Conservation (phyloP, 2,888 invertebrate species). For the Rosalia funebris region DNA sequence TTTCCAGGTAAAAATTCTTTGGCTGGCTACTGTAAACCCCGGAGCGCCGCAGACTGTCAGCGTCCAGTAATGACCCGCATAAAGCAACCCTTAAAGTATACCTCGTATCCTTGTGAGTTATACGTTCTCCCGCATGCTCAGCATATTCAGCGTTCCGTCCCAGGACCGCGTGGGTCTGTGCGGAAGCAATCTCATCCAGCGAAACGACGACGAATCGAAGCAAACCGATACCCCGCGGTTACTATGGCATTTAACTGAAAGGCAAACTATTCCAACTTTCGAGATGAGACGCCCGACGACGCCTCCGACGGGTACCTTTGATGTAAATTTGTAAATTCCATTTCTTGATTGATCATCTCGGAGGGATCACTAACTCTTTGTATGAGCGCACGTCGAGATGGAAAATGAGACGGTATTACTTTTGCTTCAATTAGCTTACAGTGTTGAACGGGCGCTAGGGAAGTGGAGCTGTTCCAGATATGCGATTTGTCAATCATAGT, state of each 20-base stretch:
- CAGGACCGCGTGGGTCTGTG: background rate
- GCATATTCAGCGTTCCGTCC: conserved; percentile 16
- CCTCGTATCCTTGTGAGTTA: background rate
- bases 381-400: background rate
- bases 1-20: too few relatives aligned
- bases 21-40: too few relatives aligned
- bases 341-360: conserved; percentile 7
- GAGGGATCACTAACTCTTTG: conserved; percentile 15
- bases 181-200: conserved; percentile 17
- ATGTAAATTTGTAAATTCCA: conserved; percentile 21
- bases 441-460: too few relatives aligned
- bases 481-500: too few relatives aligned
- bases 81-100: too few relatives aligned
- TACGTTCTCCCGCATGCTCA: conserved; percentile 5
- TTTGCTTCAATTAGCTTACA: too few relatives aligned
- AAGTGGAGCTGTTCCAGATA: too few relatives aligned
- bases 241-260: conserved; percentile 26
- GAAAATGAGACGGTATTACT: too few relatives aligned
- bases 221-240: conserved; percentile 26
- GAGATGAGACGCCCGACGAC: conserved; percentile 7
- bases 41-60: too few relatives aligned
- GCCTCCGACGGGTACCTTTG: conserved; percentile 18
- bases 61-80: too few relatives aligned
- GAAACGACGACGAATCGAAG: conserved; percentile 17
- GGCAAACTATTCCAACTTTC: conserved; percentile 27